phyloP scores from a whole-genome alignment of 2,888 invertebrate genomes.

The Aporophyla nigra region DNA sequence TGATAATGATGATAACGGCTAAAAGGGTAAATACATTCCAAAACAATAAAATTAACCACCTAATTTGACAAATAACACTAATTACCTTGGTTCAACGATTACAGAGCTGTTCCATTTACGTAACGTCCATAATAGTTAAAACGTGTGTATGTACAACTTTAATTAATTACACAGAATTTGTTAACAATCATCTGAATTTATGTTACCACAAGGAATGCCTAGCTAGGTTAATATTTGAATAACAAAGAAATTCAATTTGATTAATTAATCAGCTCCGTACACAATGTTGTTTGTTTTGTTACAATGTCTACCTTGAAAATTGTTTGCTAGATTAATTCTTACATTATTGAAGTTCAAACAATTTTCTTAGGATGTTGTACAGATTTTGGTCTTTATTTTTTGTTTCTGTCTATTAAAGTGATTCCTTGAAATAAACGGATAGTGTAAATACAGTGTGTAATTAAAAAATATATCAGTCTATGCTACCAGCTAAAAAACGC shows the following conservation, averaged over 20 bases:
- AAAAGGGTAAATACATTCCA: neutral
- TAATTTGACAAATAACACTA: conserved; percentile 1
- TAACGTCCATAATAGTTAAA: conserved; percentile 22
- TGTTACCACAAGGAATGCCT: conserved; percentile 60
- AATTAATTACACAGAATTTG: conserved; percentile 59
- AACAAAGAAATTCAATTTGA: conserved; percentile 63
- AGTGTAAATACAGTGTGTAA: neutral
- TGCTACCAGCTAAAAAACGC: neutral
- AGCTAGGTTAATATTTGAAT: conserved; percentile 62
- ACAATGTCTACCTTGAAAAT: conserved; percentile 44
- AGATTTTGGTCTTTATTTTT: neutral
- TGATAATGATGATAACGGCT: neutral
- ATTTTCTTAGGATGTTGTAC: conserved; percentile 2
- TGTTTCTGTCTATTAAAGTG: neutral
- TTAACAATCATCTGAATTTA: conserved; percentile 59
- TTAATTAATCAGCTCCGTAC: conserved; percentile 57
- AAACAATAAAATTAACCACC: neutral
- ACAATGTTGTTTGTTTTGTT: conserved; percentile 30
- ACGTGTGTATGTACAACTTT: conserved; percentile 25
- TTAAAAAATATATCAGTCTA: no score
- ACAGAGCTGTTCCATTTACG: conserved; percentile 17
- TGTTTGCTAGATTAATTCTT: conserved; percentile 40
- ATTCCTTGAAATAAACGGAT: neutral
- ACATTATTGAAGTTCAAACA: conserved; percentile 18
- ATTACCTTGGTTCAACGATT: conserved; percentile 8